These are phyloP conservation scores for Poeciliopsis turrubarensis DNA, from an alignment of 2,113 vertebrate genomes.

Conservation along the genomic window DNA sequence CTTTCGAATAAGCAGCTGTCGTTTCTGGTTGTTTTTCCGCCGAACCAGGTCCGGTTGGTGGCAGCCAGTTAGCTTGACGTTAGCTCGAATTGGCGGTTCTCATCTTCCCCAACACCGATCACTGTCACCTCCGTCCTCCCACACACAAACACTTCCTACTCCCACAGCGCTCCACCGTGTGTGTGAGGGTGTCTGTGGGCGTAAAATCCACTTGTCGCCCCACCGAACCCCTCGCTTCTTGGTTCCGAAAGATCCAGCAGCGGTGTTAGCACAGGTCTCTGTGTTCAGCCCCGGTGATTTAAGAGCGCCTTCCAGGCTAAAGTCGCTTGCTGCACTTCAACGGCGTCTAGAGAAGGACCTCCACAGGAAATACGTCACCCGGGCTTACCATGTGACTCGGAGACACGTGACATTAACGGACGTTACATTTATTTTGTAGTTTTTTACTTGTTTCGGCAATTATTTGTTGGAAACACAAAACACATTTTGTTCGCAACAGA, in stretches of 20 bases:
- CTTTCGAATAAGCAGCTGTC: not conserved
- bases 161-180: not conserved
- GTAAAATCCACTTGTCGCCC: not conserved
- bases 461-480: too few relatives aligned
- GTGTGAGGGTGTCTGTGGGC: not conserved
- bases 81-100: conserved; percentile 67
- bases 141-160: not conserved
- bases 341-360: conserved; percentile 31
- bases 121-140: not conserved
- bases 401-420: too few relatives aligned
- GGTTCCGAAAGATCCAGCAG: not conserved
- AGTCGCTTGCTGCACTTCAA: conserved; percentile 3
- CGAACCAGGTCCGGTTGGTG: not conserved
- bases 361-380: not conserved
- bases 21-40: not conserved
- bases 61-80: conserved; percentile 55
- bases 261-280: not conserved
- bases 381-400: not conserved
- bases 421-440: too few relatives aligned
- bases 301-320: not conserved
- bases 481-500: too few relatives aligned
- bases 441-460: too few relatives aligned
- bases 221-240: not conserved
- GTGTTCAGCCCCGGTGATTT: conserved; percentile 15
- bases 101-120: conserved; percentile 18